Percentiles rank a stretch among this genome's conserved stretches.
Conservation (phyloP, 2,888 invertebrate genomes). For the Germaria angustata region DNA sequence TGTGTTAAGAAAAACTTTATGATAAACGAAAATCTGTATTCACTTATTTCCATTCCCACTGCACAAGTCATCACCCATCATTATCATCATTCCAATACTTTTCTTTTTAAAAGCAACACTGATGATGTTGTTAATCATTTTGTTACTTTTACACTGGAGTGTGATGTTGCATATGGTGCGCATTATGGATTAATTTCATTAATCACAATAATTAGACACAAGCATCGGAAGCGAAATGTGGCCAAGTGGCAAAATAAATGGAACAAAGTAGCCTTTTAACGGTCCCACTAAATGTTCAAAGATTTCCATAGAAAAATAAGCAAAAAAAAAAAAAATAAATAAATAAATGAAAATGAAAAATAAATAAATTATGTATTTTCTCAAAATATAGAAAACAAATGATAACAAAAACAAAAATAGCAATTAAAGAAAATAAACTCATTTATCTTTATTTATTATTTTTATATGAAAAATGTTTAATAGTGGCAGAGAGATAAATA, state of each 20-base stretch:
- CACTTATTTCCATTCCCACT: not conserved
- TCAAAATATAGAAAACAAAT: too few relatives aligned
- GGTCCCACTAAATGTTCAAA: not conserved
- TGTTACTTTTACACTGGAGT: conserved; percentile 11
- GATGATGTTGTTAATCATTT: conserved; percentile 26
- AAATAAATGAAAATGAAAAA: conserved; percentile 59
- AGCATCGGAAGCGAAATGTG: conserved; percentile 35
- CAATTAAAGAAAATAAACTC: conserved; percentile 5
- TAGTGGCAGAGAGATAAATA: not conserved
- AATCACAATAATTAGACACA: conserved; percentile 71
- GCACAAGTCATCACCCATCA: not conserved
- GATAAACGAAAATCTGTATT: not conserved
- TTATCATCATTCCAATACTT: not conserved
- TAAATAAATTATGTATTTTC: conserved; percentile 13
- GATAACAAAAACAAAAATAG: not conserved
- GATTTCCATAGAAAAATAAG: conserved; percentile 8
- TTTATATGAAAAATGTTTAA: not conserved
- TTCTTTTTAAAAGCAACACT: not conserved
- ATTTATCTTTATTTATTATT: conserved; percentile 13
- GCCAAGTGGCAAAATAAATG: conserved; percentile 16
- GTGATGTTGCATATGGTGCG: conserved; percentile 71
- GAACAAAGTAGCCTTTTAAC: conserved; percentile 5
- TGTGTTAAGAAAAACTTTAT: not conserved
- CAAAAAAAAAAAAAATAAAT: not conserved
- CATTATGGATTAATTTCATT: conserved; percentile 77